Conservation (phyloP, 1,140 invertebrate genomes). For the Saxidomus purpurata region DNA sequence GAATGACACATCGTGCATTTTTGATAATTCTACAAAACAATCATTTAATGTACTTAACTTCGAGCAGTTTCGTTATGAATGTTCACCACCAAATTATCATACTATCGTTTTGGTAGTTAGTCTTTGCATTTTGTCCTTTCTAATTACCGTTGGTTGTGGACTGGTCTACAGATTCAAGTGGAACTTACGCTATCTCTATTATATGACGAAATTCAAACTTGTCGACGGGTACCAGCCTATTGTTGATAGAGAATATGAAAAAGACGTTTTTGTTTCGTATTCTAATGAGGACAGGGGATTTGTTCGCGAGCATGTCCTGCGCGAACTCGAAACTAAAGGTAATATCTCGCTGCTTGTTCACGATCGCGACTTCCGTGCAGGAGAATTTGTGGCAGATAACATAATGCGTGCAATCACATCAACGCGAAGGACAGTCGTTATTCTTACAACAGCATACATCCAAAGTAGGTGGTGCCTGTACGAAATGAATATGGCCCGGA, state of each 20-base stretch:
- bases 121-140: neutral
- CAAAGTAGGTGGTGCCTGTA: conserved; percentile 90
- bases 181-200: conserved; percentile 63
- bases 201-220: conserved; percentile 24
- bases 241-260: conserved; percentile 37
- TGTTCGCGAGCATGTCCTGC: conserved; percentile 20
- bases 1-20: neutral
- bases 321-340: conserved; percentile 28
- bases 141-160: neutral
- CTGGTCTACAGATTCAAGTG: conserved; percentile 48
- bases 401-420: conserved; percentile 88
- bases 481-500: conserved; percentile 87
- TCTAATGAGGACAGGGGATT: conserved; percentile 61
- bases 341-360: conserved; percentile 68
- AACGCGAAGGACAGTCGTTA: conserved; percentile 89
- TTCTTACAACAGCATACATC: conserved; percentile 89
- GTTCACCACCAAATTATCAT: neutral
- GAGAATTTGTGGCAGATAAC: conserved; percentile 87
- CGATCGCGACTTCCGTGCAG: conserved; percentile 69
- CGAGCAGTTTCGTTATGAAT: neutral
- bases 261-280: conserved; percentile 74
- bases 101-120: neutral
- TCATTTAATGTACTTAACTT: neutral
- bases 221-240: neutral
- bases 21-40: neutral